Evolutionary conservation across 2,888 invertebrate genomes (phyloP), one percentile per base, ranked within the genome.

Genomic region (Geophilus truncorum): DNA sequence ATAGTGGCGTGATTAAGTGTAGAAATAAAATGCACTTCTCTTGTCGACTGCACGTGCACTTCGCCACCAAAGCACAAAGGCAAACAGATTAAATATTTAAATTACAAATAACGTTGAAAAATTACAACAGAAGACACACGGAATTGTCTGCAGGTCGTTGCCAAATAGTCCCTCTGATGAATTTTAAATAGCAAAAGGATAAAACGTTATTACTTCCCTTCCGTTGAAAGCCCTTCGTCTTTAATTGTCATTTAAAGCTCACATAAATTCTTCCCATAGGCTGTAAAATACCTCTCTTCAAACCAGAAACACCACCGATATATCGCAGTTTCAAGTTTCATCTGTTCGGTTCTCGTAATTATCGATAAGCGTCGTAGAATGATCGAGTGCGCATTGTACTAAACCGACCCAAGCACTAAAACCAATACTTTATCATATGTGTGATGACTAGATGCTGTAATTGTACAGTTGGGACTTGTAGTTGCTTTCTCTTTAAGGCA

Each of bases 81-180:
- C 70, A 70, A 70, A 28, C 70, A 70, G 70, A 70, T 70, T 70
- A 70, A 70, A 70, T 70, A 70, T 70, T 70, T 70, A 70, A 70
- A 70, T 70, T 70, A 70, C 70, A 28, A 70, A 70, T 70, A 70
- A 70, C 28, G 70, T 70, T 70, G 4, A 70, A 28, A 70, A 70
- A 25, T 70, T 70, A 28, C 70, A 70, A 62, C 28, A 70, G 18
- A 70, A 23, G 70, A 70, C 70, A 10, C 70, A 70, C 12, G 12
- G 15, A n/a, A 70, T 25, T 25, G 70, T 70, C 25, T 23, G 28
- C 25, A 28, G 28, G 70, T 23, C 28, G 4, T 70, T 70, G 70
- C 70, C 70, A 70, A 70, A 70, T 70, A 70, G 28, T 70, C n/a
- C 28, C 70, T 12, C 70, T 28, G 25, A 70, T 70, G 70, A 70